Conservation (phyloP, 2,888 invertebrate species). For the Masnerella sp. region DNA sequence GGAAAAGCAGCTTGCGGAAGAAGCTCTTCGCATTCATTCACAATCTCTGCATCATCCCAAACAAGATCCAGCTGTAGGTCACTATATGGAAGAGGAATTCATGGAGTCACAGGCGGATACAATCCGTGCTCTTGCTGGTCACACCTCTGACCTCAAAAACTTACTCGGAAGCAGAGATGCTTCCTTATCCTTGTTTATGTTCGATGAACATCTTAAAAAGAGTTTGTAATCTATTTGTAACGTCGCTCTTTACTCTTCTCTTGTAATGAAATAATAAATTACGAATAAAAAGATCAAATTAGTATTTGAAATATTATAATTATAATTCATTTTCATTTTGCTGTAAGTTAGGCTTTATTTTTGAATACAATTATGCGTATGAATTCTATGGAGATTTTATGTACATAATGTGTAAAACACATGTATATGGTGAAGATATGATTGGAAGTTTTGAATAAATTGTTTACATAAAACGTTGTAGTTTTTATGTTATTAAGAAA, state of each 20-base stretch:
- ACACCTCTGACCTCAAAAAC: slow-evolving; percentile 84
- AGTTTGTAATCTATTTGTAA: slow-evolving; percentile 62
- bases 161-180: slow-evolving; percentile 81
- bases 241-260: not conserved
- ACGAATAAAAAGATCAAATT: not conserved
- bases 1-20: slow-evolving; percentile 84
- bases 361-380: not conserved
- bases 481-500: not conserved
- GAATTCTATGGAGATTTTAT: slow-evolving; percentile 3
- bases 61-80: slow-evolving; percentile 79
- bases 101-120: slow-evolving; percentile 83
- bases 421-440: slow-evolving; percentile 8
- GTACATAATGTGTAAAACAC: slow-evolving; percentile 33
- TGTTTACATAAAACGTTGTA: slow-evolving; percentile 12
- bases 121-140: slow-evolving; percentile 85
- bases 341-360: slow-evolving; percentile 1
- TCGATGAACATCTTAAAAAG: slow-evolving; percentile 82
- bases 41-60: slow-evolving; percentile 84
- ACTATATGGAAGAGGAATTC: slow-evolving; percentile 88
- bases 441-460: slow-evolving; percentile 20
- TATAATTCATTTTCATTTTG: slow-evolving; percentile 2
- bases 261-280: slow-evolving; percentile 9
- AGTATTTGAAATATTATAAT: too few species aligned
- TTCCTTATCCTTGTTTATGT: slow-evolving; percentile 84
- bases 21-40: slow-evolving; percentile 84